Evolutionary conservation across 2,888 invertebrate genomes (phyloP).

Genomic region (Spialia ferax): DNA sequence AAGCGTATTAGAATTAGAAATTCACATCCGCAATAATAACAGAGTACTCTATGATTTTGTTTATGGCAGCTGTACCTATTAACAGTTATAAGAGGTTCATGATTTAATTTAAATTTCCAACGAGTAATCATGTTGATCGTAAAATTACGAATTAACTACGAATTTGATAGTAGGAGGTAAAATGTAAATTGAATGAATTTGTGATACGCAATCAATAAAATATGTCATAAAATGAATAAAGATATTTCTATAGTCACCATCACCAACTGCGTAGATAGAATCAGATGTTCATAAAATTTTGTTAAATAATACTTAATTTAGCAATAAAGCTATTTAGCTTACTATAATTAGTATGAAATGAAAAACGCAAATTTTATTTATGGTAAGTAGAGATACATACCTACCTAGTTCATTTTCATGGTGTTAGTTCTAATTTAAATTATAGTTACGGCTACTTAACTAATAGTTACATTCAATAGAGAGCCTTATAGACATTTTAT

Average conservation of each 20-base stretch:
- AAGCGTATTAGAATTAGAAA: slow-evolving; percentile 52
- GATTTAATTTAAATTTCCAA: background rate
- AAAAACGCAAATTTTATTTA: too few species aligned
- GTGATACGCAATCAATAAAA: slow-evolving; percentile 5
- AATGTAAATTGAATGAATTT: slow-evolving; percentile 13
- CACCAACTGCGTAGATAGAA: slow-evolving; percentile 13
- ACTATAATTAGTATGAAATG: too few species aligned
- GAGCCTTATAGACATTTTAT: background rate
- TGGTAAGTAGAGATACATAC: too few species aligned
- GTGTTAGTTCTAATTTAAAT: too few species aligned
- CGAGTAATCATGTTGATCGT: background rate
- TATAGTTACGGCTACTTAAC: too few species aligned
- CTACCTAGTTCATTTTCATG: too few species aligned
- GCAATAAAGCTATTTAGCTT: background rate
- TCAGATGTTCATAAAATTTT: too few species aligned
- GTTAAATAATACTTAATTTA: too few species aligned
- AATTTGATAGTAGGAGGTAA: slow-evolving; percentile 16
- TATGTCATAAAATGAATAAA: too few species aligned
- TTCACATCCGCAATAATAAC: slow-evolving; percentile 53
- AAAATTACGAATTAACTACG: background rate
- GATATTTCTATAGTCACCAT: background rate
- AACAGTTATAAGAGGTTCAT: background rate
- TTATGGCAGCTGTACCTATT: slow-evolving; percentile 16
- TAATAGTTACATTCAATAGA: too few species aligned
- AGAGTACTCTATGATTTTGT: slow-evolving; percentile 20